Conservation (phyloP, 2,113 vertebrate genomes). For the Daphoenositta chrysoptera region DNA sequence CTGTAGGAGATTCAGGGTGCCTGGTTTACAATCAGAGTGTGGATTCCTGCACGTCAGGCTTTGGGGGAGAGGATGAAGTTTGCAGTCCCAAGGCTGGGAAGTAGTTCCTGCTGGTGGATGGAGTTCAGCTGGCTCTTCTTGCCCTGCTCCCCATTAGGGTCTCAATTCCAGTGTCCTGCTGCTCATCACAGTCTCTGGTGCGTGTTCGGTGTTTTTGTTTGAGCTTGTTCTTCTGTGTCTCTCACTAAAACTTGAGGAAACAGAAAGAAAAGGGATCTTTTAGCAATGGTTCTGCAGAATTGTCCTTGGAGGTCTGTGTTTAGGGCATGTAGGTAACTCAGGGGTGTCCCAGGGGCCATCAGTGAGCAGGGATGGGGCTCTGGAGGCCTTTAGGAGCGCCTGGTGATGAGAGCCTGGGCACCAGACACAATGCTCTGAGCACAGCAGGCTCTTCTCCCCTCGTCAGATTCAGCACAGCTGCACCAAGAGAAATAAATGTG, state of each 20-base stretch:
- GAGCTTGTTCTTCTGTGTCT: not conserved
- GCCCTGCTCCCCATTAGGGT: not conserved
- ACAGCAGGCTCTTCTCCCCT: not conserved
- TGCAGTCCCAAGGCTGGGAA: not conserved
- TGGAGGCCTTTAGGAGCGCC: not conserved
- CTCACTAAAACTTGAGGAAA: not conserved
- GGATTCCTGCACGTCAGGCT: not conserved
- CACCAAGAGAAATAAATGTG: not conserved
- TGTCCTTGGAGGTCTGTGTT: not conserved
- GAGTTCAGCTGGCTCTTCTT: not conserved
- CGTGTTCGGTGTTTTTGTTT: not conserved
- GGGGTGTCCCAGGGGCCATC: rapidly evolving
- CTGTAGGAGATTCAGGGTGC: not conserved
- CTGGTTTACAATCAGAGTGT: not conserved
- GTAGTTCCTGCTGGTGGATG: not conserved
- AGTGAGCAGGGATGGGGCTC: not conserved
- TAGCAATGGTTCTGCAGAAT: not conserved
- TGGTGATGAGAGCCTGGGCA: not conserved
- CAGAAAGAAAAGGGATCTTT: not conserved
- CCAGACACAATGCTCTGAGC: not conserved
- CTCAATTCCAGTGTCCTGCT: not conserved
- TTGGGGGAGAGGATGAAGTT: not conserved
- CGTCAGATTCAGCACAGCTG: not conserved
- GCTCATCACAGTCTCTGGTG: not conserved
- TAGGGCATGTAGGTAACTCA: not conserved